Base-by-base conservation (phyloP, 1,140 invertebrate genomes). In the Bacillus rossius region DNA sequence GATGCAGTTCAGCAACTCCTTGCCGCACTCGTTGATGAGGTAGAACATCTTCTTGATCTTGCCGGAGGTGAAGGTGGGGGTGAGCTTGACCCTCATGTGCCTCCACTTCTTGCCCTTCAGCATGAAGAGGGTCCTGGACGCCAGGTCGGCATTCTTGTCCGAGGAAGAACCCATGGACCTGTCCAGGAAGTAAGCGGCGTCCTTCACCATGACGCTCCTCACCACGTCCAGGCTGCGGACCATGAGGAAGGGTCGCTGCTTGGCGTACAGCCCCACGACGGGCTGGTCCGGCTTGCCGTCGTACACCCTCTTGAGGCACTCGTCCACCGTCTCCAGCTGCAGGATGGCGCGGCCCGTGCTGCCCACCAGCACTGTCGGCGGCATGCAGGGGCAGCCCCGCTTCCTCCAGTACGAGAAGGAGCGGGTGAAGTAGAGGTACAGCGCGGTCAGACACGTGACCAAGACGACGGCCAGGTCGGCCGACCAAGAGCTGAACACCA, bases 1-100 rank as follows among this genome's bases (percentile, higher is more conserved):
- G n/a, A n/a, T n/a, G n/a, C n/a, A n/a, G n/a, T n/a, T n/a, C 60
- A 55, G 20, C n/a, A n/a, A n/a, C n/a, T n/a, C n/a, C n/a, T n/a
- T n/a, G n/a, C n/a, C n/a, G n/a, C n/a, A n/a, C n/a, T 66, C 56
- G 29, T 64, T 53, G 13, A 77, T 68, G 10, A 72, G 22, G 13
- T 29, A 49, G 34, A 68, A 67, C 72, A 74, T 74, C 8, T 34
- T 66, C 67, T 75, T 79, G 57, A 82, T 71, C 67, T 82, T 82
- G n/a, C n/a, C n/a, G n/a, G n/a, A n/a, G n/a, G n/a, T n/a, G n/a
- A n/a, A n/a, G n/a, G n/a, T n/a, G n/a, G 80, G 79, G 34, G 75
- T 78, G 16, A 80, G 67, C 43, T 80, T 77, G 2, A 63, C 60
- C 23, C 81, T 63, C 16, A 79, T 68, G 16, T 70, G 62, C 62